These are phyloP conservation scores for Tipula confusa DNA, from an alignment of 2,888 invertebrate species.

Conservation along the genomic window DNA sequence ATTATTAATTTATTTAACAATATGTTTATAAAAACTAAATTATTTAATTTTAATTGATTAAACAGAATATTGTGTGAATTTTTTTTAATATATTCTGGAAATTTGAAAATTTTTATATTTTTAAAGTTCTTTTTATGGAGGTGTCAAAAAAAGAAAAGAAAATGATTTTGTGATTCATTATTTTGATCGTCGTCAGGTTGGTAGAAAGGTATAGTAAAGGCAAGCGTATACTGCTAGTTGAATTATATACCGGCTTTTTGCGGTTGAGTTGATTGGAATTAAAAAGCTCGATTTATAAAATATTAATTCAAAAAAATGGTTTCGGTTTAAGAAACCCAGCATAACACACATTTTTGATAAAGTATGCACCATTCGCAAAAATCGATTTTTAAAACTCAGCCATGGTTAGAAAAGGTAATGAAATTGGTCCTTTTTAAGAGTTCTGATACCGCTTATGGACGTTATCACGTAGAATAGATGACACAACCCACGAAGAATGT, in stretches of 20 bases:
- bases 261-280: background rate
- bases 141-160: constrained; percentile 27
- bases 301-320: too few species aligned
- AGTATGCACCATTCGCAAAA: too few species aligned
- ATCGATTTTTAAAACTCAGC: too few species aligned
- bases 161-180: constrained; percentile 4
- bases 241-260: background rate
- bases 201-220: background rate
- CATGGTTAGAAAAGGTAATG: too few species aligned
- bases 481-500: too few species aligned
- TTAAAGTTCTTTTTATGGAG: constrained; percentile 27
- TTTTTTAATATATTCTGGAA: background rate
- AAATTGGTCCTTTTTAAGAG: too few species aligned
- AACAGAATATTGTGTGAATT: background rate
- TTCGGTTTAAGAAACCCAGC: too few species aligned
- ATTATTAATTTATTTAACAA: background rate
- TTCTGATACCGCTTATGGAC: too few species aligned
- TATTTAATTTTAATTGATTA: background rate
- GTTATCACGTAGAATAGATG: too few species aligned
- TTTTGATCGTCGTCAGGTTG: background rate
- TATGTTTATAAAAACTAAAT: background rate
- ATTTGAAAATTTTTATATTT: background rate
- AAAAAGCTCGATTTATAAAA: too few species aligned
- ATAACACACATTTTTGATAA: too few species aligned
- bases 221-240: background rate